phyloP scores from a whole-genome alignment of 2,797 vertebrate genomes.

The Etheostoma perlongum region DNA sequence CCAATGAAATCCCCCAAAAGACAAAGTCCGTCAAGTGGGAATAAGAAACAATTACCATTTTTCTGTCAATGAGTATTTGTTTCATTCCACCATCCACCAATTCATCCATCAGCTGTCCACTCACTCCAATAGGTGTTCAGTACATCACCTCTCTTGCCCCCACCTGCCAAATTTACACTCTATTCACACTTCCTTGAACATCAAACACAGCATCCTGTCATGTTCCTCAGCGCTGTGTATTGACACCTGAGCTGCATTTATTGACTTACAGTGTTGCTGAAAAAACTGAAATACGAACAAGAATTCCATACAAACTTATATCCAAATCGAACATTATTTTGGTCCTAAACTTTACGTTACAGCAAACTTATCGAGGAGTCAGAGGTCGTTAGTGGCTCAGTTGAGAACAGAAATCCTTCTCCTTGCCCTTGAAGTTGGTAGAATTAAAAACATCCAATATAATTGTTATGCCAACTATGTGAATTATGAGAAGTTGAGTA shows the following conservation, averaged over 20 bases:
- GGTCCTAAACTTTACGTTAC: too few relatives aligned
- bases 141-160: background rate
- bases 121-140: background rate
- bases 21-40: conserved; percentile 2
- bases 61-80: conserved; percentile 5
- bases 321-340: too few relatives aligned
- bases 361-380: too few relatives aligned
- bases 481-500: too few relatives aligned
- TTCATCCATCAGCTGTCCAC: background rate
- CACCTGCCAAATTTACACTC: background rate
- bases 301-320: background rate
- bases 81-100: background rate
- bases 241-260: background rate
- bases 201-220: background rate
- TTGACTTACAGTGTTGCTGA: background rate
- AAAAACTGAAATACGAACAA: background rate
- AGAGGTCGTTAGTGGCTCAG: too few relatives aligned
- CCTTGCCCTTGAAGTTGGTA: too few relatives aligned
- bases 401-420: too few relatives aligned
- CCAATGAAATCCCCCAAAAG: background rate
- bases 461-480: too few relatives aligned
- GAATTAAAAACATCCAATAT: too few relatives aligned
- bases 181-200: background rate
- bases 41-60: background rate
- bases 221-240: background rate